Evolutionary conservation across 64 coral and sea anemone species (phyloP).

Genomic region (Montipora capricornis): DNA sequence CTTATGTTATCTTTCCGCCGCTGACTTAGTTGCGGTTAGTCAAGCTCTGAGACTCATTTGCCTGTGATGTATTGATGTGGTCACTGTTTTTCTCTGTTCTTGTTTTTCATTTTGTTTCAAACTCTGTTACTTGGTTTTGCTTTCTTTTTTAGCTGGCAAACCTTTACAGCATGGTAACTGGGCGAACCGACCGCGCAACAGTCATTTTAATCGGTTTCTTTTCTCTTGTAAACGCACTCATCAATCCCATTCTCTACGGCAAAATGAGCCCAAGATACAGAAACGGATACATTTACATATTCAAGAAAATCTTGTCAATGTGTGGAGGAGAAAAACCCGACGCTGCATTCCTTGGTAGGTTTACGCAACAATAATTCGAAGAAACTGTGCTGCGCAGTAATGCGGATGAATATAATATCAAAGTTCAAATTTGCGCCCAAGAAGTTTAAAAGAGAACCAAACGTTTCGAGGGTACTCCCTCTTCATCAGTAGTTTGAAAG

Average conservation of each 20-base stretch:
- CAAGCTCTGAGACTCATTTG: no score
- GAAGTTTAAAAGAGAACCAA: no score
- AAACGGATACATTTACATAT: constrained; percentile 70
- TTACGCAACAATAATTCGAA: neutral
- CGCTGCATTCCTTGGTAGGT: constrained; percentile 81
- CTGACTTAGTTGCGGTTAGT: no score
- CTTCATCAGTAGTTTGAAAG: no score
- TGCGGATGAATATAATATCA: no score
- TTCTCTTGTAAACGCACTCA: constrained; percentile 85
- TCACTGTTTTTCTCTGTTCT: no score
- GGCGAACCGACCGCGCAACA: constrained; percentile 50
- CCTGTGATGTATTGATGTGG: no score
- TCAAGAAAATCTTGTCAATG: constrained; percentile 63
- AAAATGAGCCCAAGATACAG: constrained; percentile 89
- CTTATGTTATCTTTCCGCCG: no score
- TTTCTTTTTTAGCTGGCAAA: constrained; percentile 74
- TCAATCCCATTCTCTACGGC: constrained; percentile 87
- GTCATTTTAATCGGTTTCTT: constrained; percentile 83
- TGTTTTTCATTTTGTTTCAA: no score
- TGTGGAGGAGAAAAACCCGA: constrained; percentile 68
- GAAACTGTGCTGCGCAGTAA: no score
- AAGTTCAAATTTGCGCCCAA: no score
- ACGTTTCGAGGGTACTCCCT: no score
- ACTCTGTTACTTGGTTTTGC: neutral
- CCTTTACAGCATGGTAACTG: constrained; percentile 71